Evolutionary conservation across 2,113 vertebrate genomes (phyloP).

Genomic region (Rhea pennata): DNA sequence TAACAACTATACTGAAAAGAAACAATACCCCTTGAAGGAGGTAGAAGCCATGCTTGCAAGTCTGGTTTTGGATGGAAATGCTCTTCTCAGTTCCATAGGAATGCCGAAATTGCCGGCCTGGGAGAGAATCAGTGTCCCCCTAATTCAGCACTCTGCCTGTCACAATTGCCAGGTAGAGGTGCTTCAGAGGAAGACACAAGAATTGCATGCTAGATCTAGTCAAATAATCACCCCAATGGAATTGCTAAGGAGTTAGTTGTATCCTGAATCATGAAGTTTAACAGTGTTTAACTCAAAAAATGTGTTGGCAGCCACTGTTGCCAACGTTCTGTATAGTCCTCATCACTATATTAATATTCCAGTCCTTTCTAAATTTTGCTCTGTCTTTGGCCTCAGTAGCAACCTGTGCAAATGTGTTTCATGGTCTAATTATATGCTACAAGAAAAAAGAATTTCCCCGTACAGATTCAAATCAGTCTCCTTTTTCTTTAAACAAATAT

Average conservation of each 20-base stretch:
- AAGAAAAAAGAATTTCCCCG: neutral
- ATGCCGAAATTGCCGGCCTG: no score
- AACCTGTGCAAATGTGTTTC: neutral
- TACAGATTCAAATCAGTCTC: neutral
- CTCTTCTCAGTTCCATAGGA: neutral
- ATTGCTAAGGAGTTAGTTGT: neutral
- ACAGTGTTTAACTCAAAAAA: neutral
- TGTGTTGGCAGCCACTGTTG: neutral
- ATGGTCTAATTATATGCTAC: neutral
- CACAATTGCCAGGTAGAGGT: neutral
- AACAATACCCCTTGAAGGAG: neutral
- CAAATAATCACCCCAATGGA: neutral
- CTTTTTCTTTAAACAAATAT: neutral
- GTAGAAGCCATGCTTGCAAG: neutral
- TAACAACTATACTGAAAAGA: neutral
- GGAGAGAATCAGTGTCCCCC: neutral
- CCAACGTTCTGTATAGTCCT: neutral
- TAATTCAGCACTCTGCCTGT: neutral
- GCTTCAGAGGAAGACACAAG: neutral
- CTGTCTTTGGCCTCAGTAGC: neutral
- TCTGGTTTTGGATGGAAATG: neutral
- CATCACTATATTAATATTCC: neutral
- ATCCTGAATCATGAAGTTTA: neutral
- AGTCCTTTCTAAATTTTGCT: neutral
- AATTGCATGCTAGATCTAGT: neutral